Base-by-base conservation (phyloP, 2,797 vertebrate genomes). In the Sebastes itinus region DNA sequence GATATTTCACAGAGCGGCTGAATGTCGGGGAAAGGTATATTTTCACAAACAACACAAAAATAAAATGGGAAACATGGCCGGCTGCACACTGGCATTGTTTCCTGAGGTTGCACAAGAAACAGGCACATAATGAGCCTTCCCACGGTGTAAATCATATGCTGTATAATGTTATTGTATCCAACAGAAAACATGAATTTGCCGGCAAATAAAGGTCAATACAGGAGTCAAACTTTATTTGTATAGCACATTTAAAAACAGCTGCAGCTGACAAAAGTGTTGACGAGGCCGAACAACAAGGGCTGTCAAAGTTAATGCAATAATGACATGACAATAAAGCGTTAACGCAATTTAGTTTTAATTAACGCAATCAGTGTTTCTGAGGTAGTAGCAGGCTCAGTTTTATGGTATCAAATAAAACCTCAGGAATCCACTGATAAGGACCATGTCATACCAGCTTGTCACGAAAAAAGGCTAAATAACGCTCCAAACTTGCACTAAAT, bases 1-100 rank as follows among this genome's bases (percentile, higher is more conserved):
- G 83, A 87, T 72, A 72, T 87, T 91, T 90, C 80, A 75, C 77
- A 67, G 42, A 62, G 63, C 75, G 20, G 70, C 70, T 75, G 64
- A 85, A 84, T 11, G 12, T 58, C 25, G 2, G 33, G 61, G 71
- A 33, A 70, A 84, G 59, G 77, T n/a, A 42, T 30, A 49, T 61
- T 78, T 54, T 85, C 63, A 87, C 16, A 70, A 85, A 77, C 63
- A 75, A 35, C 22, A 30, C 54, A 68, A 84, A 82, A 79, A 67
- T 68, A 69, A 72, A 83, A 75, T 9, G 16, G 54, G 62, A 52
- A 67, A 30, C 80, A 75, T 3, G 9, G 59, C 55, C 13, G 22
- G 7, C 1, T 49, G 5, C 46, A 14, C 54, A 56, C 30, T 20
- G 28, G 52, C 18, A 69, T 13, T 25, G 8, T 67, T 72, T 76